Percentiles rank a stretch among this genome's conserved stretches.
phyloP scores from a whole-genome alignment of 2,113 vertebrate genomes.

The Mus spicilegus region DNA sequence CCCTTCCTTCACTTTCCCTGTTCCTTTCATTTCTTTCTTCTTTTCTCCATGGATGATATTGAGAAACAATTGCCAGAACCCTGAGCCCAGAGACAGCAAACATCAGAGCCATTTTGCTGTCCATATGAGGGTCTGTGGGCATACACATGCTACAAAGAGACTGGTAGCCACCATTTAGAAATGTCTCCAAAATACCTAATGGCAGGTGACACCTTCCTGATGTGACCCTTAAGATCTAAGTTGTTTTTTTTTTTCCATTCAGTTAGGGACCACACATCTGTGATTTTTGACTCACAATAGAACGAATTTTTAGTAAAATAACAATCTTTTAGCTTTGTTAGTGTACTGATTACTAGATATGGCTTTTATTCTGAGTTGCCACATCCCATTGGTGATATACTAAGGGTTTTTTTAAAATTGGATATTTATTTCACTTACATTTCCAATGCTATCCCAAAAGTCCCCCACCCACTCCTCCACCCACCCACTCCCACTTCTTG shows the following conservation, averaged over 20 bases:
- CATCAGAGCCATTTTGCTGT: background rate
- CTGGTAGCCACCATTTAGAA: background rate
- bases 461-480: too few relatives aligned
- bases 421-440: too few relatives aligned
- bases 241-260: background rate
- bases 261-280: background rate
- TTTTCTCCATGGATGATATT: background rate
- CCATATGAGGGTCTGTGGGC: background rate
- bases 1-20: background rate
- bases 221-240: background rate
- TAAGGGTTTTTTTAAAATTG: too few relatives aligned
- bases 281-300: slow-evolving; percentile 31
- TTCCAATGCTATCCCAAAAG: too few relatives aligned
- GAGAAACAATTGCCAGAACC: background rate
- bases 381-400: background rate
- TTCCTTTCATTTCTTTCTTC: background rate
- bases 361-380: background rate
- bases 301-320: slow-evolving; percentile 12
- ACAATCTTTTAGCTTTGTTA: slow-evolving; percentile 26
- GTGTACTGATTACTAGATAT: background rate
- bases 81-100: background rate
- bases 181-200: background rate
- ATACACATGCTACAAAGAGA: background rate
- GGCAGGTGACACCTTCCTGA: background rate
- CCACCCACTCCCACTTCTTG: too few relatives aligned